A percentile compares a stretch with the other conserved stretches of the same genome.
Evolutionary conservation across 2,888 invertebrate species (phyloP).

Genomic region (Perithous albicinctus): DNA sequence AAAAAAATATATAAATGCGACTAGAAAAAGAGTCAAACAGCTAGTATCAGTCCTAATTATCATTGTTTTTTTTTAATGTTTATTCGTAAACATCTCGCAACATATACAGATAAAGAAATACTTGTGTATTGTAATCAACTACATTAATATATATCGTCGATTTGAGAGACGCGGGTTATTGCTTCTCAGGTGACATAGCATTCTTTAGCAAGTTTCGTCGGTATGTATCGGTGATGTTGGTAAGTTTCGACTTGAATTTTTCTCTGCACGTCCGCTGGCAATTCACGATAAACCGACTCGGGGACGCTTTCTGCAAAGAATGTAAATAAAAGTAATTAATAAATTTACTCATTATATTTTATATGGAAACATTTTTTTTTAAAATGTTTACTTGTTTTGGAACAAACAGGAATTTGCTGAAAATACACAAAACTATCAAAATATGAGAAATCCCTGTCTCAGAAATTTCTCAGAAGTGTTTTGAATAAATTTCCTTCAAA

Average conservation of each 20-base stretch:
- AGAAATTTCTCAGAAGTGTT: too few species aligned
- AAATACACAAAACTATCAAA: too few species aligned
- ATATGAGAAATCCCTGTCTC: too few species aligned
- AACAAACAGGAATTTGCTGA: too few species aligned
- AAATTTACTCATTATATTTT: too few species aligned
- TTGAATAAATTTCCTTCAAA: too few species aligned
- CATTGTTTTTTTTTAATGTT: slow-evolving; percentile 7
- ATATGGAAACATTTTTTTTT: too few species aligned
- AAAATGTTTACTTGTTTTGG: too few species aligned
- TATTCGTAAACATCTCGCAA: slow-evolving; percentile 22
- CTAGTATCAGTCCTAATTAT: background rate
- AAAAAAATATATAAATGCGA: background rate
- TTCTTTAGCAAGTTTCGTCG: slow-evolving; percentile 36
- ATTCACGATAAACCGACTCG: slow-evolving; percentile 91
- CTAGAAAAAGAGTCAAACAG: slow-evolving; percentile 5
- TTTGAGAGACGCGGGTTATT: background rate
- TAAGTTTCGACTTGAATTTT: slow-evolving; percentile 87
- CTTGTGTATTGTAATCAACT: slow-evolving; percentile 22
- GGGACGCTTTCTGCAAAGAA: slow-evolving; percentile 91
- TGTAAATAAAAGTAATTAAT: background rate
- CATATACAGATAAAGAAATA: slow-evolving; percentile 38
- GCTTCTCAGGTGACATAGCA: slow-evolving; percentile 38
- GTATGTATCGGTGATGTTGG: slow-evolving; percentile 31
- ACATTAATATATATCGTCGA: background rate
- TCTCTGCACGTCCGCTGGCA: slow-evolving; percentile 89